A percentile compares a stretch with the other conserved stretches of the same genome.
Conservation (phyloP, 2,113 vertebrate genomes). For the Malurus melanocephalus region DNA sequence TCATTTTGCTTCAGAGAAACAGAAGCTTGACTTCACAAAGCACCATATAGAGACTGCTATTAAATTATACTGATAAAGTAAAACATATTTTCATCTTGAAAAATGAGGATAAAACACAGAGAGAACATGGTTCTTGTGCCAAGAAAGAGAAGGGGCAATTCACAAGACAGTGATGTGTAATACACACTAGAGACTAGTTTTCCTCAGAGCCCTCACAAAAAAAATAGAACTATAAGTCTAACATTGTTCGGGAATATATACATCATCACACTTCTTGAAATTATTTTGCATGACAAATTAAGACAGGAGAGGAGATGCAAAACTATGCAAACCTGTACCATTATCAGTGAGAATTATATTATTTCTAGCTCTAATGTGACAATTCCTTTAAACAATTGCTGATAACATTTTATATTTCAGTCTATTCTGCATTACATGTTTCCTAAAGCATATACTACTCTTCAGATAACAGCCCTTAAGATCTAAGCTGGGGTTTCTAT, state of each 20-base stretch:
- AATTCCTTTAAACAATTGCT: neutral
- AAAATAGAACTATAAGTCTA: neutral
- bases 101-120: neutral
- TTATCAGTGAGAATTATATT: neutral
- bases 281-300: neutral
- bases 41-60: neutral
- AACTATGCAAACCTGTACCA: neutral
- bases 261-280: neutral
- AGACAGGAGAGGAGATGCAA: neutral
- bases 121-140: neutral
- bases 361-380: neutral
- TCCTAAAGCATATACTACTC: neutral
- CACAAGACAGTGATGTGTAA: neutral
- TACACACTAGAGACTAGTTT: neutral
- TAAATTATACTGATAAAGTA: neutral
- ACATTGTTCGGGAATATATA: neutral
- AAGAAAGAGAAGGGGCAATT: neutral
- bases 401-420: neutral
- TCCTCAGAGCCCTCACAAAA: neutral
- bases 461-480: neutral
- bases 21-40: neutral
- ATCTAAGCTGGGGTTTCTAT: neutral
- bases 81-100: neutral
- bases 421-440: neutral
- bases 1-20: conserved; percentile 17